phyloP scores from a whole-genome alignment of 1,140 invertebrate genomes.

The Calephelis nemesis region DNA sequence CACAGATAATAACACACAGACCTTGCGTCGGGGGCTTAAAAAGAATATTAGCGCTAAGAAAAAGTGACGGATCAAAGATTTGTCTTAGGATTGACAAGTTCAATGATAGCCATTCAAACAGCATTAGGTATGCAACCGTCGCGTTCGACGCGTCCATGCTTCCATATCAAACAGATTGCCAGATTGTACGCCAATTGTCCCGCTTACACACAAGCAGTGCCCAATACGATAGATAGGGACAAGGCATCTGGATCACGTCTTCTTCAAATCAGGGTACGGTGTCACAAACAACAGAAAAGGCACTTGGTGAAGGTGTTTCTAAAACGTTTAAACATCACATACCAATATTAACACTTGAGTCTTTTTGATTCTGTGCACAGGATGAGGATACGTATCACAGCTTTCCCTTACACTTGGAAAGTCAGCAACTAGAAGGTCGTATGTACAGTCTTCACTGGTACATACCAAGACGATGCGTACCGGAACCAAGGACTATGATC shows the following conservation, averaged over 20 bases:
- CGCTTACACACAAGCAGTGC: slow-evolving; percentile 35
- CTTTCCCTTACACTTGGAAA: slow-evolving; percentile 74
- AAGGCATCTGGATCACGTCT: slow-evolving; percentile 54
- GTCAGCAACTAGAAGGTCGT: slow-evolving; percentile 50
- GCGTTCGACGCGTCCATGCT: slow-evolving; percentile 46
- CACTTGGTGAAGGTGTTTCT: slow-evolving; percentile 41
- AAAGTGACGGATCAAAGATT: slow-evolving; percentile 23
- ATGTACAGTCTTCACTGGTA: slow-evolving; percentile 52
- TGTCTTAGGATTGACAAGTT: slow-evolving; percentile 66
- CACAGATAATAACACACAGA: too few relatives aligned
- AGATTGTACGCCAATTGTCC: slow-evolving; percentile 37
- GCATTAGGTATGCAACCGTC: slow-evolving; percentile 60
- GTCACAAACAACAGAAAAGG: slow-evolving; percentile 78
- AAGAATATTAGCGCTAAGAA: neutral
- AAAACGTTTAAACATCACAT: slow-evolving; percentile 46
- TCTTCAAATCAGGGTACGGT: slow-evolving; percentile 67
- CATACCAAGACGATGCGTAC: slow-evolving; percentile 67
- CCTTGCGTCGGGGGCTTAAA: neutral
- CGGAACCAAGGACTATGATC: slow-evolving; percentile 66
- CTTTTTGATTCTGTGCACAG: slow-evolving; percentile 41
- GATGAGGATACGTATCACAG: slow-evolving; percentile 73
- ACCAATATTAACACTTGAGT: slow-evolving; percentile 46
- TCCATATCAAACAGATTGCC: slow-evolving; percentile 63
- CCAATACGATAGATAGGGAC: slow-evolving; percentile 39
- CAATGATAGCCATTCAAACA: slow-evolving; percentile 61